Evolutionary conservation across 2,113 vertebrate species (phyloP).

Genomic region (Pomatostomus ruficeps): DNA sequence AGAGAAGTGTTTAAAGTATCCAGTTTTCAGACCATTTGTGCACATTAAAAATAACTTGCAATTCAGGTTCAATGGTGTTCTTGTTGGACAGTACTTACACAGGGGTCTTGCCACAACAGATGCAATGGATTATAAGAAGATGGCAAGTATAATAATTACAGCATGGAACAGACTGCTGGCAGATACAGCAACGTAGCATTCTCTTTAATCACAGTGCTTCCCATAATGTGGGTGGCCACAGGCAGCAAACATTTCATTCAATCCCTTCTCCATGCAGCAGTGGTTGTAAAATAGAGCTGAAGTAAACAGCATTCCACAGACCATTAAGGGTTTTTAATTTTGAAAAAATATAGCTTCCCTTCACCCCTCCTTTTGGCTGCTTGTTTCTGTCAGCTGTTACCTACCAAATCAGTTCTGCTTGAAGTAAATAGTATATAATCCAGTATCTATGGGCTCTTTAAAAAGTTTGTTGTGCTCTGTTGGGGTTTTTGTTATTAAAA

Average conservation of each 20-base stretch:
- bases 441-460: background rate
- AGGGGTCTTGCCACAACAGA: constrained; percentile 65
- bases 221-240: constrained; percentile 72
- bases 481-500: background rate
- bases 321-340: constrained; percentile 35
- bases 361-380: background rate
- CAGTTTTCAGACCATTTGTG: constrained; percentile 33
- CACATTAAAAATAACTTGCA: constrained; percentile 57
- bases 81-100: constrained; percentile 27
- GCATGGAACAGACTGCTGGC: constrained; percentile 66
- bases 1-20: constrained; percentile 40
- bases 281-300: constrained; percentile 40
- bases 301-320: constrained; percentile 59
- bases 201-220: constrained; percentile 73
- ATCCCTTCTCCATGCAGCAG: background rate
- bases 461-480: background rate
- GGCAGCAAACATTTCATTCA: constrained; percentile 24
- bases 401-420: background rate
- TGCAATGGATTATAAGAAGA: constrained; percentile 73
- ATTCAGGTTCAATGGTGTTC: constrained; percentile 49
- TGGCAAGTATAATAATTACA: constrained; percentile 72
- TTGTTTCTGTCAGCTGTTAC: constrained; percentile 20
- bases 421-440: background rate
- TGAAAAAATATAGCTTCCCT: constrained; percentile 19
- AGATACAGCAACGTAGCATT: constrained; percentile 47